A percentile compares a stretch with the other conserved stretches of the same genome.
phyloP scores from a whole-genome alignment of 2,888 invertebrate genomes.

The Helicoverpa assulta region DNA sequence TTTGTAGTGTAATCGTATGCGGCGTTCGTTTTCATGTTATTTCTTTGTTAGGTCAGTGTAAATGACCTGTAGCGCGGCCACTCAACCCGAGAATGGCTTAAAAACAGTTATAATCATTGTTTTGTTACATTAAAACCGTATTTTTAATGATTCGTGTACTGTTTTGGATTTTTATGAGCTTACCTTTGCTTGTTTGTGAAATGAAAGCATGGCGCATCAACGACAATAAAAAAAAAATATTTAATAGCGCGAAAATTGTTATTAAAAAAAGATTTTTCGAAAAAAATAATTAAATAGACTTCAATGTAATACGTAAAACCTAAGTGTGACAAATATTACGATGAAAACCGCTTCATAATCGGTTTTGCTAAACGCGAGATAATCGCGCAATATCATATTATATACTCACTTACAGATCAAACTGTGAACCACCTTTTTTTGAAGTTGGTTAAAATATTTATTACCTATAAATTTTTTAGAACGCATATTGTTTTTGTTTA shows the following conservation, averaged over 20 bases:
- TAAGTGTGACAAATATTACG: too few species aligned
- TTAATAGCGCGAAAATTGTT: conserved; percentile 18
- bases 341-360: too few species aligned
- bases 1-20: conserved; percentile 59
- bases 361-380: too few species aligned
- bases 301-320: too few species aligned
- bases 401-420: too few species aligned
- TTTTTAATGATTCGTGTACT: conserved; percentile 42
- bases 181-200: conserved; percentile 27
- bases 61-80: conserved; percentile 76
- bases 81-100: conserved; percentile 69
- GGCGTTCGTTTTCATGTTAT: conserved; percentile 56
- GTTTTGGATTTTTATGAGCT: conserved; percentile 26
- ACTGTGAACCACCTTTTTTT: too few species aligned
- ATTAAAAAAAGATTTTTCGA: background rate
- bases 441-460: background rate
- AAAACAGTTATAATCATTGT: conserved; percentile 75
- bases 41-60: conserved; percentile 76
- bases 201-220: conserved; percentile 6
- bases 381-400: too few species aligned
- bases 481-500: conserved; percentile 34
- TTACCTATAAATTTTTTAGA: background rate
- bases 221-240: background rate
- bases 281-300: too few species aligned
- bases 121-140: conserved; percentile 61